Conservation (phyloP, 2,888 invertebrate genomes). For the Argyra leucocephala region DNA sequence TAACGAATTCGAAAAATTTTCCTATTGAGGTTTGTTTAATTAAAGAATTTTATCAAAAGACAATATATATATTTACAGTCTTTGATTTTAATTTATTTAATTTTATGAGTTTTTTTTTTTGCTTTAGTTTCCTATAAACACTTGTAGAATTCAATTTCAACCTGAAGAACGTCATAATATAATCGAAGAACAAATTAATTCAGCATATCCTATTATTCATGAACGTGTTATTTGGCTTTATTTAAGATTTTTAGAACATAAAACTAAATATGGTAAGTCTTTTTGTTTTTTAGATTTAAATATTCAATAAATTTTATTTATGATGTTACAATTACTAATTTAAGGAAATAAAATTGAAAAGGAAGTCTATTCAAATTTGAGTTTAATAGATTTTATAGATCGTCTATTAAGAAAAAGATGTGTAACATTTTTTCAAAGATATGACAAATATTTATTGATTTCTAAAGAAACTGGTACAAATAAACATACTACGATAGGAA, state of each 20-base stretch:
- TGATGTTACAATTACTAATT: neutral
- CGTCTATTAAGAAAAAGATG: conserved; percentile 48
- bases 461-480: conserved; percentile 43
- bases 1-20: conserved; percentile 18
- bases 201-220: conserved; percentile 60
- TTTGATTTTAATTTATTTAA: neutral
- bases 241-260: conserved; percentile 56
- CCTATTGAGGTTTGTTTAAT: conserved; percentile 17
- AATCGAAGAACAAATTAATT: conserved; percentile 41
- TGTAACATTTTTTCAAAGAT: conserved; percentile 44
- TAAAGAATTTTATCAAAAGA: neutral
- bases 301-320: neutral
- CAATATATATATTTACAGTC: neutral
- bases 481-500: conserved; percentile 49
- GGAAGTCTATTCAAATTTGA: conserved; percentile 42
- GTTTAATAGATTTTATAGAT: conserved; percentile 45
- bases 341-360: conserved; percentile 38
- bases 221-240: conserved; percentile 55
- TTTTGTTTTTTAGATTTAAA: neutral
- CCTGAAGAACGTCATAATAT: conserved; percentile 27
- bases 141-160: conserved; percentile 34
- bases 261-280: conserved; percentile 38
- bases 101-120: neutral
- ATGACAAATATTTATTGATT: conserved; percentile 44
- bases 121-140: conserved; percentile 39